Evolutionary conservation across 2,113 vertebrate genomes (phyloP), one percentile per base, ranked within the genome.

Genomic region (Oncorhynchus kisutch): DNA sequence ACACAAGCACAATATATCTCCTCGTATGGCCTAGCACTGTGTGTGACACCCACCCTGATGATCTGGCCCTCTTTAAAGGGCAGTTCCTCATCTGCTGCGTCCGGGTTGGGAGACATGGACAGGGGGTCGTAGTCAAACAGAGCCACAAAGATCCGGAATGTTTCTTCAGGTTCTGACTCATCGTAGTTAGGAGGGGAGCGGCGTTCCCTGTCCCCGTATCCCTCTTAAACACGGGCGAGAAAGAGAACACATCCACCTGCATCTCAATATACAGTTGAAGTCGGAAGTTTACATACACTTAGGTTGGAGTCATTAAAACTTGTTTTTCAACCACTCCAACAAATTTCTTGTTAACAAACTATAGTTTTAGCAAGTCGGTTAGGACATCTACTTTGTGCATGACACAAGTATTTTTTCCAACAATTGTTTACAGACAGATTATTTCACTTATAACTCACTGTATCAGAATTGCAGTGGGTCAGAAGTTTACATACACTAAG

Each of bases 1-100:
- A 62, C 60, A 24, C 11, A 22, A n/a, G 22, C 20, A 11, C 60
- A 51, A 14, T 13, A 8, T 11, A 8, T n/a, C 20, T 22, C 16
- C 20, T 14, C 20, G 3, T 12, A 16, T 24, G 60, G 60, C 16
- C 12, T 54, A 16, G 51, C 13, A 16, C 51, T 54, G 51, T 18
- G 51, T 54, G 51, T 54, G 51, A 13, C 5, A 76, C 78, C 60
- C 85, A 98, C 97, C 95, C 96, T 96, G 71, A 99, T 98, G 84
- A 99, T 95, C 88, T 98, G 97, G 5, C 97, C 97, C 83, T 98
- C 97, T 84, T 98, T 97, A 79, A 99, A 99, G 0, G 97, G 96
- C 66, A 99, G 94, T 88, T 99, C 97, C 80, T 98, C 97, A 20
- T 97, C 97, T 0, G 96, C 97, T 0, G 96, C 96, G 11, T 99